Percentiles rank a stretch among this genome's conserved stretches.
Conservation (phyloP, 2,888 invertebrate species). For the Lapara coniferarum region DNA sequence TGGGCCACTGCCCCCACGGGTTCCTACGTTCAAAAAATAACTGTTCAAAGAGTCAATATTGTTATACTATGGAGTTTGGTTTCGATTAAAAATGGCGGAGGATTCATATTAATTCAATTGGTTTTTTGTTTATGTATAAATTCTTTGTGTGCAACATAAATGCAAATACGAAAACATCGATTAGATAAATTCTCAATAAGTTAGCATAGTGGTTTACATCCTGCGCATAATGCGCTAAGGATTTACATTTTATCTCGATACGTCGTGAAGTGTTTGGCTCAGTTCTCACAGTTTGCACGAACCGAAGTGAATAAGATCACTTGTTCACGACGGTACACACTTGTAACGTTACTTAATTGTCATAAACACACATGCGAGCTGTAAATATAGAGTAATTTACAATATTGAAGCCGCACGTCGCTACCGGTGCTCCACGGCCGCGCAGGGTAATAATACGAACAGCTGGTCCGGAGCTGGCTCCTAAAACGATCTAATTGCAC, state of each 20-base stretch:
- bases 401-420: constrained; percentile 14
- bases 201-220: too few relatives aligned
- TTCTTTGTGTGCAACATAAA: too few relatives aligned
- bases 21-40: background rate
- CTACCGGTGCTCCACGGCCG: constrained; percentile 34
- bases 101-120: too few relatives aligned
- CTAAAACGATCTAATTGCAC: constrained; percentile 65
- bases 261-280: background rate
- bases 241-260: constrained; percentile 9
- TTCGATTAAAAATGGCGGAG: too few relatives aligned
- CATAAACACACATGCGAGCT: constrained; percentile 4
- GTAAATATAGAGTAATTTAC: constrained; percentile 7
- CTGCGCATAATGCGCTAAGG: background rate
- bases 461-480: constrained; percentile 42
- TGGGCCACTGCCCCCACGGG: background rate
- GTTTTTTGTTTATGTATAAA: too few relatives aligned
- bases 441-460: constrained; percentile 52
- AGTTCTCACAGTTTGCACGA: background rate
- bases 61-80: too few relatives aligned
- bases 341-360: constrained; percentile 7
- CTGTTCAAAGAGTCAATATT: too few relatives aligned
- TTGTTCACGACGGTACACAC: constrained; percentile 32
- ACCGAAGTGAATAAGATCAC: background rate
- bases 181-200: too few relatives aligned
- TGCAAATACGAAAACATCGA: too few relatives aligned